Base-by-base conservation (phyloP, 1,140 invertebrate genomes). In the Panonychus citri region DNA sequence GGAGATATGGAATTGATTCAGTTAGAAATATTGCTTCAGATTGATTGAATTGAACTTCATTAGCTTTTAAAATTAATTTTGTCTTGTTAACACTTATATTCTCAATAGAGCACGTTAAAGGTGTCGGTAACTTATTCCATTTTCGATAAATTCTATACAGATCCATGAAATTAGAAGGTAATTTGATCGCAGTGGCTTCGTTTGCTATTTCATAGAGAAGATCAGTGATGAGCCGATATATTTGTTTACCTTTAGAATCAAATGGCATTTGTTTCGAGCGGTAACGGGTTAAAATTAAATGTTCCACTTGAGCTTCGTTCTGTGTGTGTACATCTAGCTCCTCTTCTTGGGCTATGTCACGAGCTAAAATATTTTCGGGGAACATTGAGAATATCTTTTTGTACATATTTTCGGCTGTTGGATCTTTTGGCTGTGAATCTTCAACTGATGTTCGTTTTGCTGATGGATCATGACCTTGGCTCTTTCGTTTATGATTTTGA, bases 101-200 rank as follows among this genome's bases (percentile, higher is more conserved):
- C n/a, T 46, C 53, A 34, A 60, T 55, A 15, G 17, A 19, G 27
- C 17, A 30, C 4, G 55, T 15, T 21, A 34, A 7, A 12, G 19
- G 19, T 8, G 13, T 3, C 17, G 59, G 59, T 21, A 60, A 48
- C 34, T 21, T 3, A 58, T 50, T 49, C 15, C 21, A 17, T 26
- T 54, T 19, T 12, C 59, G 56, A 52, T 60, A 50, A 17, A 60
- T 39, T 34, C 15, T 48, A 25, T 60, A 60, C 7, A 60, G 7
- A 7, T 55, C 19, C 5, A 25, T 39, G 27, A 54, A 60, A 7
- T 55, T 24, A 24, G 7, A 4, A 17, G 59, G 56, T 21, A 60
- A 27, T 15, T 15, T 50, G n/a, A 54, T 27, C 19, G 49, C 8
- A 21, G 28, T 48, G 34, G 13, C 7, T 5, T n/a, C 12, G 2